phyloP scores from a whole-genome alignment of 2,888 invertebrate genomes.

The Campoplex nolae region DNA sequence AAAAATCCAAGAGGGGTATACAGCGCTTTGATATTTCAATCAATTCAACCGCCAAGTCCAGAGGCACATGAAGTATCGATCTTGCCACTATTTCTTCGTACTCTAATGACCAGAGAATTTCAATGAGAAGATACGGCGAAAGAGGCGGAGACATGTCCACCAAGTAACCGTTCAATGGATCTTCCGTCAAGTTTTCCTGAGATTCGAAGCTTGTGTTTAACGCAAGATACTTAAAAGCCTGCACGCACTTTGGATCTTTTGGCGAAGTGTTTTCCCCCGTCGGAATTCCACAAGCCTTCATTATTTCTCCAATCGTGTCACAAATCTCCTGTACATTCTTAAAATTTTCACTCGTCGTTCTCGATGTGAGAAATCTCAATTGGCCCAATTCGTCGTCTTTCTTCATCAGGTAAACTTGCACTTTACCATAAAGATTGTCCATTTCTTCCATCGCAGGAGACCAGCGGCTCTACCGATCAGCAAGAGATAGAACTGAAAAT shows the following conservation, averaged over 20 bases:
- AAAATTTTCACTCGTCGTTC: constrained; percentile 74
- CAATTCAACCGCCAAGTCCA: constrained; percentile 79
- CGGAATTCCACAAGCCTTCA: constrained; percentile 55
- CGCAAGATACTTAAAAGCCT: constrained; percentile 76
- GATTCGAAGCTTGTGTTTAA: constrained; percentile 79
- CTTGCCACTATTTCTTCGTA: constrained; percentile 78
- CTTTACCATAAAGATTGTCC: constrained; percentile 71
- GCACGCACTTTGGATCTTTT: constrained; percentile 64
- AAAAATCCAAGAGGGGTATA: constrained; percentile 73
- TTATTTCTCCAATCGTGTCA: constrained; percentile 63
- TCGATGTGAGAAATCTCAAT: constrained; percentile 73
- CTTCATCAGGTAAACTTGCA: constrained; percentile 72
- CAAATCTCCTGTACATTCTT: constrained; percentile 72
- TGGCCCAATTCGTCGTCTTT: constrained; percentile 71
- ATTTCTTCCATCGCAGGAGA: constrained; percentile 63
- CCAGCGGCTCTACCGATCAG: background rate
- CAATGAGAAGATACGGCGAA: constrained; percentile 79
- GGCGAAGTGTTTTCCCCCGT: constrained; percentile 48
- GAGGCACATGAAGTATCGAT: constrained; percentile 77
- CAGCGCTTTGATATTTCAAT: constrained; percentile 74
- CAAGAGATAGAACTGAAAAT: background rate
- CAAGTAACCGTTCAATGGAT: constrained; percentile 76
- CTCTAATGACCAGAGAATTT: constrained; percentile 77
- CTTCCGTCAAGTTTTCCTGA: constrained; percentile 78
- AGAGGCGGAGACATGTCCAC: constrained; percentile 79